Evolutionary conservation across 2,113 vertebrate genomes (phyloP).

Genomic region (Ameiurus melas): DNA sequence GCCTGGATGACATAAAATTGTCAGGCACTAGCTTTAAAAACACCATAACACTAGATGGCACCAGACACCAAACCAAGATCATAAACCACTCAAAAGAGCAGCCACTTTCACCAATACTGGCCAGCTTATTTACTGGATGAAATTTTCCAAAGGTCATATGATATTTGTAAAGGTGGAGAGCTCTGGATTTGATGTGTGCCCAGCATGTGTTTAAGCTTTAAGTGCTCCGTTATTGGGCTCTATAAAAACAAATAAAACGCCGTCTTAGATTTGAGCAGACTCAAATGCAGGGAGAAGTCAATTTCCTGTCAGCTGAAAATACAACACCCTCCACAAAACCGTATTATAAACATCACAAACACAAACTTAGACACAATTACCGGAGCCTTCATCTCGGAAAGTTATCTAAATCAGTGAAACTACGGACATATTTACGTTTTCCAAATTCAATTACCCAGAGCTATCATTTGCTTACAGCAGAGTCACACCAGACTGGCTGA

Average conservation of each 20-base stretch:
- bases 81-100: not conserved
- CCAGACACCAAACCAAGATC: conserved; percentile 54
- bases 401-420: conserved; percentile 55
- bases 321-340: conserved; percentile 51
- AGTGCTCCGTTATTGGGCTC: conserved; percentile 59
- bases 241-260: conserved; percentile 66
- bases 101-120: conserved; percentile 27
- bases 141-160: conserved; percentile 52
- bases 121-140: conserved; percentile 47
- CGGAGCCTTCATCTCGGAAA: conserved; percentile 57
- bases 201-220: conserved; percentile 51
- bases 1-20: not conserved
- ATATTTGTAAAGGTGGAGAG: conserved; percentile 51
- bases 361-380: conserved; percentile 63
- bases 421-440: conserved; percentile 59
- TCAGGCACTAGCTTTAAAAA: conserved; percentile 16
- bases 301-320: conserved; percentile 68
- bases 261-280: conserved; percentile 55
- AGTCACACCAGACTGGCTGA: conserved; percentile 57
- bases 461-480: conserved; percentile 60
- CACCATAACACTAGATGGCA: conserved; percentile 61
- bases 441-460: conserved; percentile 61
- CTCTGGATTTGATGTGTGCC: conserved; percentile 54
- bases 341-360: conserved; percentile 57
- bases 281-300: conserved; percentile 54